Conservation (phyloP, 1,140 invertebrate genomes). For the Megalopta genalis region DNA sequence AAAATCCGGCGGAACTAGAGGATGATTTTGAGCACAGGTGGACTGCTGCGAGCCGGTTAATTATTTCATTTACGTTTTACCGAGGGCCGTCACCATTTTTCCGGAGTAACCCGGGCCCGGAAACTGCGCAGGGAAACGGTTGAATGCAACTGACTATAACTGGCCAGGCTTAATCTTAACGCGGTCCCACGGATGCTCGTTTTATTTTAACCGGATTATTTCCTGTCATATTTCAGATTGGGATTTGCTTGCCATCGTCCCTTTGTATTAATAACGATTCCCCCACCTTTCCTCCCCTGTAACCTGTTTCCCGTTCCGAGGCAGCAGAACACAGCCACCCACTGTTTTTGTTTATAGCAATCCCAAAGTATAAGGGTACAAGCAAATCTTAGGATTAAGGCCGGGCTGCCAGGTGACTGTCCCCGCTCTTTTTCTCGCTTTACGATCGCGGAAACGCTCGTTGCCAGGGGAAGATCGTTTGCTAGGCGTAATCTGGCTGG, state of each 20-base stretch:
- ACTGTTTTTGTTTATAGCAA: slow-evolving; percentile 68
- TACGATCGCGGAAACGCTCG: slow-evolving; percentile 54
- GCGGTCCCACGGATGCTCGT: slow-evolving; percentile 51
- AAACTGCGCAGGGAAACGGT: slow-evolving; percentile 34
- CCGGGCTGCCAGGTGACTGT: slow-evolving; percentile 60
- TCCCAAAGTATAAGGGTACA: slow-evolving; percentile 61
- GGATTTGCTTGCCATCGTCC: slow-evolving; percentile 73
- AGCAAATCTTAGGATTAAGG: slow-evolving; percentile 73
- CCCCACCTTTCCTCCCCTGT: slow-evolving; percentile 20
- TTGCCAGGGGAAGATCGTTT: slow-evolving; percentile 44
- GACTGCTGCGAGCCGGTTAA: slow-evolving; percentile 52
- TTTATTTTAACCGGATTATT: slow-evolving; percentile 74
- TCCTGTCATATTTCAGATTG: slow-evolving; percentile 76
- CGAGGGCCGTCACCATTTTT: slow-evolving; percentile 2
- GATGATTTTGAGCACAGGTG: slow-evolving; percentile 58
- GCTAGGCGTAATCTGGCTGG: slow-evolving; percentile 46
- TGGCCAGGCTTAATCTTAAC: slow-evolving; percentile 59
- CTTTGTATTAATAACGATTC: slow-evolving; percentile 73
- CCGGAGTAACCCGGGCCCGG: slow-evolving; percentile 22
- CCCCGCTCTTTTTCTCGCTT: slow-evolving; percentile 52
- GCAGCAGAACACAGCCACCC: slow-evolving; percentile 35
- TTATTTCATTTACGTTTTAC: slow-evolving; percentile 57
- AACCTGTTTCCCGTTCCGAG: slow-evolving; percentile 54
- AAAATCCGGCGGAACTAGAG: slow-evolving; percentile 23
- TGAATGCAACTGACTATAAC: slow-evolving; percentile 41